Conservation (phyloP, 2,113 vertebrate genomes). For the Lophura nycthemera region DNA sequence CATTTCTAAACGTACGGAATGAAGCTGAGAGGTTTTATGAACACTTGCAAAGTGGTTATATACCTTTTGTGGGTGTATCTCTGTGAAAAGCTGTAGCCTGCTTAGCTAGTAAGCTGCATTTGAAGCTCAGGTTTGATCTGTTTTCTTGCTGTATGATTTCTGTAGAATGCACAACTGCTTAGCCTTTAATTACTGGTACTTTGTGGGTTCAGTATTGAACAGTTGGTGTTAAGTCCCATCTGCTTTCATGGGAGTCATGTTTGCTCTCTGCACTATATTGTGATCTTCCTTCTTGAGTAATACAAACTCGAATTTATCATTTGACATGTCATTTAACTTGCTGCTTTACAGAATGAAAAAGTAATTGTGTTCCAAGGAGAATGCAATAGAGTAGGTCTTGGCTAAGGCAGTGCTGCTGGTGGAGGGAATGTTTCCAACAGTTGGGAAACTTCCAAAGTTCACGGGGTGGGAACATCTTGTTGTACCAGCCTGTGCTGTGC, state of each 20-base stretch:
- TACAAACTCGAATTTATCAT: not conserved
- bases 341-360: not conserved
- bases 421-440: not conserved
- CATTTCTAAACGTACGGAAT: not conserved
- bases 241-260: rapidly evolving
- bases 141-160: not conserved
- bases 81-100: not conserved
- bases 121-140: not conserved
- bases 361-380: not conserved
- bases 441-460: constrained; percentile 51
- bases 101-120: not conserved
- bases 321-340: not conserved
- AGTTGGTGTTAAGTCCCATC: not conserved
- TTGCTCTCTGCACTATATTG: not conserved
- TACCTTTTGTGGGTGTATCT: not conserved
- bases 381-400: not conserved
- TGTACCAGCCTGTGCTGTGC: not conserved
- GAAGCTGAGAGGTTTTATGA: not conserved
- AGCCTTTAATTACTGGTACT: not conserved
- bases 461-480: constrained; percentile 6
- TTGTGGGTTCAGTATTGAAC: not conserved
- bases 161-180: not conserved
- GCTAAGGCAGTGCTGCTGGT: not conserved
- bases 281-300: not conserved
- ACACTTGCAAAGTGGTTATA: not conserved